Percentiles rank a stretch among this genome's conserved stretches.
Evolutionary conservation across 2,797 vertebrate genomes (phyloP).

Genomic region (Champsocephalus gunnari): DNA sequence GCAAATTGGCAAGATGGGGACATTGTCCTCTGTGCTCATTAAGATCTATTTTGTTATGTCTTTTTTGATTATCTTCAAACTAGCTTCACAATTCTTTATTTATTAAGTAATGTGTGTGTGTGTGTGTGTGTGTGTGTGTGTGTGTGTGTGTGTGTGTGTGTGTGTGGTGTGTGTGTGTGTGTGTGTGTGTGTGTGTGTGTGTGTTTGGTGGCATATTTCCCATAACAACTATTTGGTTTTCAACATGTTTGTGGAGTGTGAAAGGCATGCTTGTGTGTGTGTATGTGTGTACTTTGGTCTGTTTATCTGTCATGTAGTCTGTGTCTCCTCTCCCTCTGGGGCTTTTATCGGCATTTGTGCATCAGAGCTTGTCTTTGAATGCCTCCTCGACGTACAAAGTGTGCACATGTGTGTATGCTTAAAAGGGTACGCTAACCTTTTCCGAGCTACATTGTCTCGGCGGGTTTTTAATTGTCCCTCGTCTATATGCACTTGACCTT

Average conservation of each 20-base stretch:
- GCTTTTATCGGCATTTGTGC: conserved; percentile 4
- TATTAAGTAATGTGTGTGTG: not conserved
- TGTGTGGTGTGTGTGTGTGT: not conserved
- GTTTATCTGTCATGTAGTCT: not conserved
- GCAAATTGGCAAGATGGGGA: conserved; percentile 35
- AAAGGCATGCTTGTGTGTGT: conserved; percentile 13
- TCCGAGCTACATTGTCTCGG: conserved; percentile 61
- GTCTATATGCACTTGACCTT: conserved; percentile 77
- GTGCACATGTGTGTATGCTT: conserved; percentile 5
- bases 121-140: not conserved
- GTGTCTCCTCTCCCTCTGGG: conserved; percentile 4
- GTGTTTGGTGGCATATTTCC: too few relatives aligned
- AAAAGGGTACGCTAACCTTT: conserved; percentile 66
- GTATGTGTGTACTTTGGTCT: not conserved
- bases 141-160: not conserved
- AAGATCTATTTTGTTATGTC: conserved; percentile 24
- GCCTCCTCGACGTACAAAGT: conserved; percentile 13
- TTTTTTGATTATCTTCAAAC: conserved; percentile 27
- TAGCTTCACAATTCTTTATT: not conserved
- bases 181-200: not conserved
- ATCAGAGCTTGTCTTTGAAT: conserved; percentile 3
- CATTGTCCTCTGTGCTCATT: conserved; percentile 31
- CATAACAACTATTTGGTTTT: not conserved
- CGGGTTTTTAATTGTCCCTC: conserved; percentile 71
- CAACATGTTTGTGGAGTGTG: conserved; percentile 14